Conservation (phyloP, 1,140 invertebrate species). For the Habropoda laboriosa region DNA sequence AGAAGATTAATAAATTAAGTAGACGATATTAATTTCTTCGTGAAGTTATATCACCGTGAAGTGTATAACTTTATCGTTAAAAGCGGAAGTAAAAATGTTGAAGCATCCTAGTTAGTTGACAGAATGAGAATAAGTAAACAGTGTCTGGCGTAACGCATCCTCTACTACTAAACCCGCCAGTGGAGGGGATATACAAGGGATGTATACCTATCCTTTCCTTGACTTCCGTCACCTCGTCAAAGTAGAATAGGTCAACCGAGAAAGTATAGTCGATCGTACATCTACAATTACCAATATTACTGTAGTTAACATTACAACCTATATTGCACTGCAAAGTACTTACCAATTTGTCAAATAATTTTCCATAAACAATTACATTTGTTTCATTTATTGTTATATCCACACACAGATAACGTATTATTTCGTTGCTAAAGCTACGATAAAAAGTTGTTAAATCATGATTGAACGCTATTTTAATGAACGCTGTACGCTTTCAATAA, state of each 20-base stretch:
- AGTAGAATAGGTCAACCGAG: background rate
- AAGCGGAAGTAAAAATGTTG: background rate
- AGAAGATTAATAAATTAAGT: too few relatives aligned
- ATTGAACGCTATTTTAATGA: background rate
- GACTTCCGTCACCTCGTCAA: background rate
- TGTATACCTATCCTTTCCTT: background rate
- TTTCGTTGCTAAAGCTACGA: background rate
- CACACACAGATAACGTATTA: background rate
- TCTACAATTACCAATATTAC: background rate
- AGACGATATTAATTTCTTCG: too few relatives aligned
- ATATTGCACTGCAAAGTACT: background rate
- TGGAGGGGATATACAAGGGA: background rate
- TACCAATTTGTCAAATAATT: background rate
- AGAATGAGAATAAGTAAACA: slow-evolving; percentile 17
- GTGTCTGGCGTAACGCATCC: background rate
- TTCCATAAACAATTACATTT: too few relatives aligned
- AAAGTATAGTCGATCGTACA: background rate
- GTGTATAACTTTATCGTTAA: background rate
- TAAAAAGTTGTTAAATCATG: background rate
- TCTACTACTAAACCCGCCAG: background rate
- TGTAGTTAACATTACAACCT: background rate
- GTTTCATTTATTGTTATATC: background rate
- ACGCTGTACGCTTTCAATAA: too few relatives aligned
- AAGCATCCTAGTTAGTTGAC: background rate
- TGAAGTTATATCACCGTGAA: too few relatives aligned